These are phyloP conservation scores for Triplophysa dalaica DNA, from an alignment of 2,113 vertebrate species.

Conservation along the genomic window DNA sequence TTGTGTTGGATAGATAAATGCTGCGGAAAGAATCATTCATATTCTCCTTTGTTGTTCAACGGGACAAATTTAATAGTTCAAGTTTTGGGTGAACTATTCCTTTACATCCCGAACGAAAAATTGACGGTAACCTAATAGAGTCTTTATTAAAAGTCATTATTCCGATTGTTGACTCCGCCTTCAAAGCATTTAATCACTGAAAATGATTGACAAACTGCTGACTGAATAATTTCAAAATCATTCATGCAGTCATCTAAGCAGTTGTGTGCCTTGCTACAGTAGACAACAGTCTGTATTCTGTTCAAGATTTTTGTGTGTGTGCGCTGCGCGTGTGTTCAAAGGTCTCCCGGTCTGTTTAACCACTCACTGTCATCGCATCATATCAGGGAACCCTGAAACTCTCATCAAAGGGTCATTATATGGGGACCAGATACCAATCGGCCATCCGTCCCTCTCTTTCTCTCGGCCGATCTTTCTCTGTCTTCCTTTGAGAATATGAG, in stretches of 20 bases:
- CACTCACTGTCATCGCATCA: slow-evolving; percentile 45
- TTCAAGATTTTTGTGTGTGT: slow-evolving; percentile 18
- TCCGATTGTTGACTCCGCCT: too few relatives aligned
- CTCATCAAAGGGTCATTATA: slow-evolving; percentile 53
- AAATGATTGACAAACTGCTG: slow-evolving; percentile 28
- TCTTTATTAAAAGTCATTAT: too few relatives aligned
- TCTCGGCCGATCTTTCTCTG: slow-evolving; percentile 16
- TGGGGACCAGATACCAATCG: slow-evolving; percentile 54
- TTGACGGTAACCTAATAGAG: too few relatives aligned
- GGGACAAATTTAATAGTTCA: too few relatives aligned
- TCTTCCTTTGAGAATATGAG: slow-evolving; percentile 49
- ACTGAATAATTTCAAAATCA: background rate
- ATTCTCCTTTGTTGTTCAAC: too few relatives aligned
- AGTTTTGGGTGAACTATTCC: too few relatives aligned
- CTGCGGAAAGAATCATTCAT: too few relatives aligned
- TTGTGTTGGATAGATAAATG: too few relatives aligned
- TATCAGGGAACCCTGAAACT: slow-evolving; percentile 39
- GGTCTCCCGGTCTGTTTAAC: slow-evolving; percentile 35
- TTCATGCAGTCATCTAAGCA: slow-evolving; percentile 37
- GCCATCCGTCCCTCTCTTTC: slow-evolving; percentile 27
- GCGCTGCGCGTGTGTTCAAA: slow-evolving; percentile 6
- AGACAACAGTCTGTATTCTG: slow-evolving; percentile 2
- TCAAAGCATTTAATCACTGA: slow-evolving; percentile 46
- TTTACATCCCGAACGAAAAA: too few relatives aligned
- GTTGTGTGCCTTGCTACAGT: slow-evolving; percentile 11